Conservation (phyloP, 2,113 vertebrate genomes). For the Noctilio leporinus region DNA sequence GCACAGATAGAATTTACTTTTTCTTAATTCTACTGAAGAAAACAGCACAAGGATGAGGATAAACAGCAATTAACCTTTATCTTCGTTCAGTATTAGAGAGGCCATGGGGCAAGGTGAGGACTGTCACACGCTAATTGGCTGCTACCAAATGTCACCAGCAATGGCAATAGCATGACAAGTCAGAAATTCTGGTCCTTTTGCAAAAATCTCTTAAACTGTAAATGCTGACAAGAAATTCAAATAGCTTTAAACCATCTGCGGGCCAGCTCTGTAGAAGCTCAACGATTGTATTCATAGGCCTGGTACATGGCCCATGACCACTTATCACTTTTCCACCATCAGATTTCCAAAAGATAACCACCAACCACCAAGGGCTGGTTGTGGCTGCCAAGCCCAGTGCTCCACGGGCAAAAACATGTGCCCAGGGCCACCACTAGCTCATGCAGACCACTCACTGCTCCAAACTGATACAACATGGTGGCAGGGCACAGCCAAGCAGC, state of each 20-base stretch:
- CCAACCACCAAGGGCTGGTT: neutral
- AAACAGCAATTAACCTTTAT: neutral
- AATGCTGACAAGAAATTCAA: neutral
- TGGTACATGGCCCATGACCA: too few species aligned
- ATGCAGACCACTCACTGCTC: neutral
- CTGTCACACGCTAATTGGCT: too few species aligned
- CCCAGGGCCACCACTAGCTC: neutral
- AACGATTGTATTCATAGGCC: neutral
- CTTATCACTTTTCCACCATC: neutral
- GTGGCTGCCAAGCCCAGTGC: neutral
- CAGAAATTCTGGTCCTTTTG: neutral
- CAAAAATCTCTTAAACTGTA: neutral
- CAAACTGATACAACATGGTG: neutral
- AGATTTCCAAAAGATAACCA: neutral
- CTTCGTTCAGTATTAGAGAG: neutral
- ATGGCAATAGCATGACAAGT: neutral
- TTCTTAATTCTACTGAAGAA: neutral
- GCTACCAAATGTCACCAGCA: neutral
- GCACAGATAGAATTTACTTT: neutral
- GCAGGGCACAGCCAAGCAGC: too few species aligned
- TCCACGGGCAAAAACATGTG: neutral
- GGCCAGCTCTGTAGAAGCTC: neutral
- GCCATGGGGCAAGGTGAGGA: neutral
- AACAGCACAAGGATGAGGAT: neutral
- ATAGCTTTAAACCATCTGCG: neutral